These are phyloP conservation scores for Phyto melanocephala DNA, from an alignment of 2,888 invertebrate genomes.

Conservation along the genomic window DNA sequence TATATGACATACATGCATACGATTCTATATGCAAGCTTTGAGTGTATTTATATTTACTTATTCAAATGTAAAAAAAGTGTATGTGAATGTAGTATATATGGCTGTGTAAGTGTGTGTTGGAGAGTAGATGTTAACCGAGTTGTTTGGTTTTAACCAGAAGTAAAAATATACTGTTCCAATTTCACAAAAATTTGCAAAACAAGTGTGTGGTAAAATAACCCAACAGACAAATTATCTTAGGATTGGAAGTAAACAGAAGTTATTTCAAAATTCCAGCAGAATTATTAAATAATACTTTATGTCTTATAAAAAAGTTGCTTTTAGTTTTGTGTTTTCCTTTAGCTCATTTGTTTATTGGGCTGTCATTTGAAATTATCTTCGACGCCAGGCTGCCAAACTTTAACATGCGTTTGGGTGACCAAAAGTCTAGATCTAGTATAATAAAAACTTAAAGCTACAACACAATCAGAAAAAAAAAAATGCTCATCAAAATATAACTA, in stretches of 20 bases:
- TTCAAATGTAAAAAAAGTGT: not conserved
- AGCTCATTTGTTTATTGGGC: slow-evolving; percentile 21
- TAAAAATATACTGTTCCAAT: slow-evolving; percentile 47
- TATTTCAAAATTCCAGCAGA: too few species aligned
- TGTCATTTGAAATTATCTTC: slow-evolving; percentile 17
- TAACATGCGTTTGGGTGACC: slow-evolving; percentile 49
- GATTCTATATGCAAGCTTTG: slow-evolving; percentile 8
- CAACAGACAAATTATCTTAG: not conserved
- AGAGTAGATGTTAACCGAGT: slow-evolving; percentile 26
- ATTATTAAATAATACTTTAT: too few species aligned
- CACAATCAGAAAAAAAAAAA: slow-evolving; percentile 23
- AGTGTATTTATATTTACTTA: not conserved
- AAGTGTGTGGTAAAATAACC: not conserved
- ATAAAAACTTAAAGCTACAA: slow-evolving; percentile 44
- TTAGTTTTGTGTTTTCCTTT: too few species aligned
- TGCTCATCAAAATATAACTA: slow-evolving; percentile 40
- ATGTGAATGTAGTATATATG: not conserved
- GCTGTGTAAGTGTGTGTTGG: not conserved
- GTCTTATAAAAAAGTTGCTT: too few species aligned
- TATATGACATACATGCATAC: not conserved
- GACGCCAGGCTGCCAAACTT: slow-evolving; percentile 51
- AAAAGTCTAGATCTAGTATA: slow-evolving; percentile 43
- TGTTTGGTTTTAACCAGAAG: slow-evolving; percentile 44
- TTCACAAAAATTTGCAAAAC: not conserved
- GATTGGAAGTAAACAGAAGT: too few species aligned